Conservation (phyloP, 1,140 invertebrate species). For the Chironomus tepperi region DNA sequence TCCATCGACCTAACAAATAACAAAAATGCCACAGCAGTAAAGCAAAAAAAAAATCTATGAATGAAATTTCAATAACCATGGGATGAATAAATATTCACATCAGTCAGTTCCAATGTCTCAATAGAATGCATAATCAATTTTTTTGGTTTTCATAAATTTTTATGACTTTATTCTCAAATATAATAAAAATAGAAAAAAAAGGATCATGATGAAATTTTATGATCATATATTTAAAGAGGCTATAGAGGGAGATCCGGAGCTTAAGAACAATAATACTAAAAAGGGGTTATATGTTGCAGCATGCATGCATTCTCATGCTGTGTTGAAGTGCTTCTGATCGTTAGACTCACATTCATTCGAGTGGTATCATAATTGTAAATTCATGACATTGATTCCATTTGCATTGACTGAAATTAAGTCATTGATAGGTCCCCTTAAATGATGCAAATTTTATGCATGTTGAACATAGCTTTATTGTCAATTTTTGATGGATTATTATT, state of each 20-base stretch:
- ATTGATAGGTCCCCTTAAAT: neutral
- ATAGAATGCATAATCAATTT: neutral
- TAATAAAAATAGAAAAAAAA: neutral
- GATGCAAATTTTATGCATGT: neutral
- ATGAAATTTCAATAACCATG: neutral
- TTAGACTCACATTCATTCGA: neutral
- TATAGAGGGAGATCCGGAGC: neutral
- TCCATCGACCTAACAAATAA: neutral
- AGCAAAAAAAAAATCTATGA: neutral
- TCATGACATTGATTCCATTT: slow-evolving; percentile 16
- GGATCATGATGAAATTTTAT: slow-evolving; percentile 17
- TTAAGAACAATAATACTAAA: neutral
- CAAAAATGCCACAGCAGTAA: neutral
- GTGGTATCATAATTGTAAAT: neutral
- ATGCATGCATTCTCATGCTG: neutral
- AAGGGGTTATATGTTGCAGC: neutral
- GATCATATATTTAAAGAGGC: neutral
- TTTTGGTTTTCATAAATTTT: slow-evolving; percentile 23
- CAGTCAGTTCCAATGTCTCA: neutral
- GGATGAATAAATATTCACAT: neutral
- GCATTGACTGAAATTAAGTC: neutral
- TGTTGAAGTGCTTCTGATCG: neutral
- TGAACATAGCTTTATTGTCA: neutral
- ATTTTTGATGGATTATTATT: slow-evolving; percentile 21
- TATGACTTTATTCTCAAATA: neutral